These are phyloP conservation scores for Melanostigma gelatinosum DNA, from an alignment of 2,113 vertebrate species.

Conservation along the genomic window DNA sequence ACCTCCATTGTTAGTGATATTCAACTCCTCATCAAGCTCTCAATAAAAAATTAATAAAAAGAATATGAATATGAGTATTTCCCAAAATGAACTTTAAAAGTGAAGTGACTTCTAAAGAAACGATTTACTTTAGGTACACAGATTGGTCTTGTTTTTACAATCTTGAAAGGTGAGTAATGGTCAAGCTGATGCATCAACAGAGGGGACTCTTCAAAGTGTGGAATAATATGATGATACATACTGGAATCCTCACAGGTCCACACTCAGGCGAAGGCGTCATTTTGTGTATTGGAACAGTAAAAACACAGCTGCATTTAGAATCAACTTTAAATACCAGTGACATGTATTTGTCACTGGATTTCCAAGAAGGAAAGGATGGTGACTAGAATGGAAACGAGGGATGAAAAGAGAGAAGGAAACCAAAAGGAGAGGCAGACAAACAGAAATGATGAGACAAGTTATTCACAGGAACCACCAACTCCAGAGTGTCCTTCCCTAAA, in stretches of 20 bases:
- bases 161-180: neutral
- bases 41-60: neutral
- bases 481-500: constrained; percentile 16
- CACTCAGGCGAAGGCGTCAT: neutral
- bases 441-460: constrained; percentile 45
- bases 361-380: constrained; percentile 40
- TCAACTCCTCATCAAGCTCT: neutral
- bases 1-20: neutral
- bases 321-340: constrained; percentile 27
- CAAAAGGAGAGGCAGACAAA: constrained; percentile 21
- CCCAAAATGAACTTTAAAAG: neutral
- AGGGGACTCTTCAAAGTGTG: constrained; percentile 9
- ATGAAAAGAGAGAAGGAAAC: neutral
- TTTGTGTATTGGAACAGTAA: constrained; percentile 12
- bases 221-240: constrained; percentile 25
- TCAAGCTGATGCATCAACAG: neutral
- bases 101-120: neutral
- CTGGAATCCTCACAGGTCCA: constrained; percentile 29
- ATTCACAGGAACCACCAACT: constrained; percentile 41
- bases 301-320: constrained; percentile 16
- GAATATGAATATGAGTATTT: neutral
- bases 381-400: constrained; percentile 6
- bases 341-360: constrained; percentile 6
- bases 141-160: neutral
- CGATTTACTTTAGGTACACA: neutral